A percentile compares a stretch with the other conserved stretches of the same genome.
phyloP scores from a whole-genome alignment of 2,113 vertebrate genomes.

The Sturnira hondurensis region DNA sequence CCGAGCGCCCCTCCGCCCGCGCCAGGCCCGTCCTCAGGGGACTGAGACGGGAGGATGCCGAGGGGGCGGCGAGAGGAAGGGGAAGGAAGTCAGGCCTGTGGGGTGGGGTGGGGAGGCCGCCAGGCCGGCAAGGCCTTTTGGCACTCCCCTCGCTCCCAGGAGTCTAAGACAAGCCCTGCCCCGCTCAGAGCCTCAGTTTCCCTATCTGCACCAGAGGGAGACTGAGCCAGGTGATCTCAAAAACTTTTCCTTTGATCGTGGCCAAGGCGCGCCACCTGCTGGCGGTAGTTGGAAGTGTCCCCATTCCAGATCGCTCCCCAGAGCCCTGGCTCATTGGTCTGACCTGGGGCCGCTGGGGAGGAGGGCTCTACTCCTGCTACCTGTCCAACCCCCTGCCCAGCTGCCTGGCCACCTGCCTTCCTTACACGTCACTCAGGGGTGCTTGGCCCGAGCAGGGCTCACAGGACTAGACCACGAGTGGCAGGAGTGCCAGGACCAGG shows the following conservation, averaged over 20 bases:
- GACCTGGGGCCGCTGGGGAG: no score
- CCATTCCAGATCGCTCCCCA: no score
- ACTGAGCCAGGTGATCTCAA: not conserved
- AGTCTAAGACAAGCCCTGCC: not conserved
- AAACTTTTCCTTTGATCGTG: not conserved
- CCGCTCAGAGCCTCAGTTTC: not conserved
- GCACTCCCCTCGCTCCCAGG: not conserved
- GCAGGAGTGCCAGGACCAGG: not conserved
- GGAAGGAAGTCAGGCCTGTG: not conserved
- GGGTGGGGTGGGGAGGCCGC: not conserved
- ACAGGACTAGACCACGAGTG: fast-evolving
- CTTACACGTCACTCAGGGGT: not conserved
- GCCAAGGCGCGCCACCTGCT: conserved; percentile 21
- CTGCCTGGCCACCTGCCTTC: not conserved
- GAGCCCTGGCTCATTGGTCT: no score
- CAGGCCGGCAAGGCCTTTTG: not conserved
- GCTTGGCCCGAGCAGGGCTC: not conserved
- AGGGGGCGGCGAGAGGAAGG: not conserved
- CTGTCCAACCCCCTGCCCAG: not conserved
- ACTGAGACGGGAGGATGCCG: not conserved
- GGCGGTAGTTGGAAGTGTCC: not conserved
- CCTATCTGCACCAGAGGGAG: fast-evolving
- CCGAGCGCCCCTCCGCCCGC: fast-evolving
- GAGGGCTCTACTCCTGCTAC: not conserved
- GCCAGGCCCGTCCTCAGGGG: not conserved